These are phyloP conservation scores for Poecilia latipinna DNA, from an alignment of 2,113 vertebrate genomes.

Conservation along the genomic window DNA sequence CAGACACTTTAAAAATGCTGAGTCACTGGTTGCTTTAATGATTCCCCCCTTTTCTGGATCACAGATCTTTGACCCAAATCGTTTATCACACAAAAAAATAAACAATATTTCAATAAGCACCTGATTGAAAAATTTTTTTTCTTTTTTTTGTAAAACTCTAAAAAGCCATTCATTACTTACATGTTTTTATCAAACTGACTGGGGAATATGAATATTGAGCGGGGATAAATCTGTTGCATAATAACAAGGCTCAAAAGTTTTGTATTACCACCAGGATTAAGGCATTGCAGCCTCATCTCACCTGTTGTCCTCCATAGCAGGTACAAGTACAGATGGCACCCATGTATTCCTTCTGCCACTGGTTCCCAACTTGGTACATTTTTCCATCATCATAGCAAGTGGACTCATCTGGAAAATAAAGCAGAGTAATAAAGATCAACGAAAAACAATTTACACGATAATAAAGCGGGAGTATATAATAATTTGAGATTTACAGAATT, in stretches of 20 bases:
- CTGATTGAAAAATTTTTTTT: too few relatives aligned
- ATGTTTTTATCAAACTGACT: not conserved
- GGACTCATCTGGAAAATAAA: constrained; percentile 85
- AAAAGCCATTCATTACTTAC: not conserved
- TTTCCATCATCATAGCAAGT: constrained; percentile 95
- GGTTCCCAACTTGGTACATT: constrained; percentile 92
- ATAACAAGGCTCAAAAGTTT: not conserved
- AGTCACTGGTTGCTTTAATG: not conserved
- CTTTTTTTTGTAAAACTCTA: too few relatives aligned
- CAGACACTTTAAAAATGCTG: not conserved
- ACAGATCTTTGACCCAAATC: not conserved
- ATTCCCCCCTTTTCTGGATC: not conserved
- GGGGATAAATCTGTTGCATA: not conserved
- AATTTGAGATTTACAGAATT: not conserved
- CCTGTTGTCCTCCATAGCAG: constrained; percentile 95
- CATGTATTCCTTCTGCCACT: constrained; percentile 98
- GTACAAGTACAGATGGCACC: constrained; percentile 97
- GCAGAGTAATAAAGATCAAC: not conserved
- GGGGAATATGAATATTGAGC: not conserved
- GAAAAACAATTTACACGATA: not conserved
- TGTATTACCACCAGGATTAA: not conserved
- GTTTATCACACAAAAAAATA: not conserved
- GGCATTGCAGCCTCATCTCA: constrained; percentile 55
- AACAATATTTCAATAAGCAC: not conserved
- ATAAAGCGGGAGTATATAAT: not conserved